Base-by-base conservation (phyloP, 2,797 vertebrate genomes). In the Oreonectes daqikongensis region DNA sequence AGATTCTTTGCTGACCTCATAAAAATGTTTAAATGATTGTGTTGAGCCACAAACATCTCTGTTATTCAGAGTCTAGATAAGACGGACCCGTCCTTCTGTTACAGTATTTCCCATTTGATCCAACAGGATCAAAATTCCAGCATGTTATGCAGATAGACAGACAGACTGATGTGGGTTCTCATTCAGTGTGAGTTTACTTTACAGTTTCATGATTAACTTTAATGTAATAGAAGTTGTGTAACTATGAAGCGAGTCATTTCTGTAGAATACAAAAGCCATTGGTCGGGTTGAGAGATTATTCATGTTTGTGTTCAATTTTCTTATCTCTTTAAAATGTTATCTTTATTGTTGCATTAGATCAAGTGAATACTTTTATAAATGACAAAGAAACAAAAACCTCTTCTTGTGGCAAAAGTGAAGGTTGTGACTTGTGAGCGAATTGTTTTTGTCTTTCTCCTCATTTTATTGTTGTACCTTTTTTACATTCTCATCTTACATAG, bases 31-130 rank as follows among this genome's bases (percentile, higher is more conserved):
- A 32, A 28, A 32, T 60, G 26, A 30, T n/a, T 4, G 26, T 30
- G 28, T 60, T 30, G 8, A 60, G 26, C 7, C 57, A 60, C 57
- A 60, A 57, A 57, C 53, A 57, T 57, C 53, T 17, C 53, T 57
- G 53, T 28, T 57, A 57, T 28, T 57, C 12, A 17, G 53, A 15
- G 48, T 52, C 5, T 28, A 24, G 3, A 24, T 55, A 1, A 26
- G 11, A 3, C 14, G 22, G 52, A 28, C 5, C n/a, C n/a, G n/a
- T n/a, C n/a, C 52, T 24, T 24, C 3, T 55, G 52, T 55, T 48
- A n/a, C n/a, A n/a, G n/a, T n/a, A 8, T 50, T n/a, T 52, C 2
- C 18, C 5, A 9, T 20, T 52, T 26, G 24, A 57, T 57, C 53
- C 53, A 17, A 30, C 28, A n/a, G 57, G 26, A 30, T 60, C 26